These are phyloP conservation scores for Arrhopalites spinosus DNA, from an alignment of 2,888 invertebrate genomes.

Conservation along the genomic window DNA sequence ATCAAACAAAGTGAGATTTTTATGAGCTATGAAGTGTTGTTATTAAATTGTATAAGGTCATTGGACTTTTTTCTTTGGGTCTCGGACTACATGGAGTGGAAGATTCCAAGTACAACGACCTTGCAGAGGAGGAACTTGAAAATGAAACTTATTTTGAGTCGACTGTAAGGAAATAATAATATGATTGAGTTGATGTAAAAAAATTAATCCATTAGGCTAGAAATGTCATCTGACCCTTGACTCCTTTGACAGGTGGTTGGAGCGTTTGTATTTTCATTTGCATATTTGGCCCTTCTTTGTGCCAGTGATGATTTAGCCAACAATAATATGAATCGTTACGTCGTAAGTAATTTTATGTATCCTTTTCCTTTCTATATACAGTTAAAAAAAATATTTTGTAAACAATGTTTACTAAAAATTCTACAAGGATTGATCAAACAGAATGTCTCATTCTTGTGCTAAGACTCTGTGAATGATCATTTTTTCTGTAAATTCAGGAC, in stretches of 20 bases:
- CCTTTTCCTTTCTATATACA: too few species aligned
- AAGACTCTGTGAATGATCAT: too few species aligned
- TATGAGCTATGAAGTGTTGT: background rate
- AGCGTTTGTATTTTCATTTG: conserved; percentile 33
- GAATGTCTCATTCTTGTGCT: too few species aligned
- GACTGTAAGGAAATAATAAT: too few species aligned
- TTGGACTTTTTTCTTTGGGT: conserved; percentile 38
- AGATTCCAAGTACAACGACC: conserved; percentile 38
- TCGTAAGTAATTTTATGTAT: conserved; percentile 39
- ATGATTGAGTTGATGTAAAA: too few species aligned
- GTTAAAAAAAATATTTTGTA: too few species aligned
- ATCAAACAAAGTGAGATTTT: background rate
- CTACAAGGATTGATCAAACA: too few species aligned
- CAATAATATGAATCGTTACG: conserved; percentile 24
- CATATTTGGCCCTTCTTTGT: conserved; percentile 33
- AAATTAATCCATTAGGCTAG: too few species aligned
- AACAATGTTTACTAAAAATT: too few species aligned
- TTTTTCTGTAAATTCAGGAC: too few species aligned
- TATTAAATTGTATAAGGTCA: conserved; percentile 33
- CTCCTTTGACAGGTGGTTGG: background rate
- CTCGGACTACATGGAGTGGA: conserved; percentile 32
- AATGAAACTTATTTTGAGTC: conserved; percentile 24
- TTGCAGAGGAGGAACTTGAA: background rate
- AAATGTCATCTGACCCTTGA: too few species aligned
- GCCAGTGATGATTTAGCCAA: conserved; percentile 32